Base-by-base conservation (phyloP, 2,797 vertebrate genomes). In the Paramormyrops hopkinsi region DNA sequence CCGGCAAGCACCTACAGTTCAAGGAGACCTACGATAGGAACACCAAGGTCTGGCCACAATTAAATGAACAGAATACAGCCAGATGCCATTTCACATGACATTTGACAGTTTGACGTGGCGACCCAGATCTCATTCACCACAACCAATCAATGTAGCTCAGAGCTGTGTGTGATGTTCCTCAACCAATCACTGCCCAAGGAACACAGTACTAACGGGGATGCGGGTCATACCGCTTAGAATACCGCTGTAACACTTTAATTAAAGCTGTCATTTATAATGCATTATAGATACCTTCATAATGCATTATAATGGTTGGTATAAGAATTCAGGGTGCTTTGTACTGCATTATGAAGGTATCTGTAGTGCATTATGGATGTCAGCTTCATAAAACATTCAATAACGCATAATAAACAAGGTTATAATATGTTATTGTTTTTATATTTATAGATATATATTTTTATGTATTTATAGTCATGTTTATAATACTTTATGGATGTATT, bases 11-110 rank as follows among this genome's bases (percentile, higher is more conserved):
- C 0, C 94, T 97, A 92, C 94, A 97, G 92, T 96, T 98, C 93
- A 97, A 96, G 92, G 97, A 98, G 93, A 95, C 92, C 0, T 96
- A 96, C 0, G 97, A 98, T 92, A 93, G 96, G 17, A 95, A 97
- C 82, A 97, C 95, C 17, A 97, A 98, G 90, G 97, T 98, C 91
- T 92, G 93, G 88, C 79, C 25, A 25, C 22, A 22, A 9, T 85
- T 44, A 48, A 51, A 29, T n/a, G 22, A 11, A 12, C 9, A 29
- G 4, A 85, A 51, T 14, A 48, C 82, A 85, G n/a, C 1, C 44
- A 14, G 46, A 50, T 85, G 82, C 46, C 79, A 9, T 83, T 48
- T 83, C n/a, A 12, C 79, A 48, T 83, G 7, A 48, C 9, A 50
- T 9, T 85, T 25, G 22, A 14, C 46, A 46, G 37, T 19, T 82